A percentile compares a stretch with the other conserved stretches of the same genome.
Evolutionary conservation across 2,113 vertebrate genomes (phyloP).

Genomic region (Syngnathus scovelli): DNA sequence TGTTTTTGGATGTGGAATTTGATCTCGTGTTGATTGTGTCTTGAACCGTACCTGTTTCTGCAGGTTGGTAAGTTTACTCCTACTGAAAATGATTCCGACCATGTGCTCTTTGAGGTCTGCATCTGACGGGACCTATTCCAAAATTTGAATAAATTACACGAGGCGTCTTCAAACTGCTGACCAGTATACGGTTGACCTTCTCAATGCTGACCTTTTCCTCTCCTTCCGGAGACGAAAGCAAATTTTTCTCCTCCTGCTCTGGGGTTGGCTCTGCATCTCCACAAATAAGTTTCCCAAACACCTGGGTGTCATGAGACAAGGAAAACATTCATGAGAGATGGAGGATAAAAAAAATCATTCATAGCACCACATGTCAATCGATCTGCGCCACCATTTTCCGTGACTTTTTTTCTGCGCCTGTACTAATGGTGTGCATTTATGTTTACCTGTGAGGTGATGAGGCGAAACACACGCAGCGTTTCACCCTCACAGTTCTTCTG

Average conservation of each 20-base stretch:
- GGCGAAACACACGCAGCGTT: conserved; percentile 90
- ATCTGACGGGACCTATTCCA: conserved; percentile 85
- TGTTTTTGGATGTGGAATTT: not conserved
- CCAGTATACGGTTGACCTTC: not conserved
- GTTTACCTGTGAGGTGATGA: conserved; percentile 93
- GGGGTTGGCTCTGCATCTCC: conserved; percentile 97
- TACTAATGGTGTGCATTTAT: not conserved
- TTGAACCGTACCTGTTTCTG: conserved; percentile 89
- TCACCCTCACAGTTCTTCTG: conserved; percentile 97
- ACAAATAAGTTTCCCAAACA: conserved; percentile 96
- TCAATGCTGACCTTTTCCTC: conserved; percentile 89
- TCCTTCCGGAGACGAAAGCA: conserved; percentile 95
- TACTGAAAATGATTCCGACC: conserved; percentile 99
- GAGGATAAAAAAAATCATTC: too few species aligned
- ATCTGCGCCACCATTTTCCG: not conserved
- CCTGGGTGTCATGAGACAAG: conserved; percentile 61
- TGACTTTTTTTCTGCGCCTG: not conserved
- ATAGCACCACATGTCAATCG: not conserved
- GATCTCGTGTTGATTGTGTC: not conserved
- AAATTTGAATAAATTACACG: conserved; percentile 7
- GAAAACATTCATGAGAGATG: too few species aligned
- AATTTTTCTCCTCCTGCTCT: conserved; percentile 94
- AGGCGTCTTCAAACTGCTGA: not conserved
- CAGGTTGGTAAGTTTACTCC: conserved; percentile 97
- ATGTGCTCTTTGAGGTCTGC: conserved; percentile 98